These are phyloP conservation scores for Charaxes varanes DNA, from an alignment of 1,140 invertebrate genomes.

Conservation along the genomic window DNA sequence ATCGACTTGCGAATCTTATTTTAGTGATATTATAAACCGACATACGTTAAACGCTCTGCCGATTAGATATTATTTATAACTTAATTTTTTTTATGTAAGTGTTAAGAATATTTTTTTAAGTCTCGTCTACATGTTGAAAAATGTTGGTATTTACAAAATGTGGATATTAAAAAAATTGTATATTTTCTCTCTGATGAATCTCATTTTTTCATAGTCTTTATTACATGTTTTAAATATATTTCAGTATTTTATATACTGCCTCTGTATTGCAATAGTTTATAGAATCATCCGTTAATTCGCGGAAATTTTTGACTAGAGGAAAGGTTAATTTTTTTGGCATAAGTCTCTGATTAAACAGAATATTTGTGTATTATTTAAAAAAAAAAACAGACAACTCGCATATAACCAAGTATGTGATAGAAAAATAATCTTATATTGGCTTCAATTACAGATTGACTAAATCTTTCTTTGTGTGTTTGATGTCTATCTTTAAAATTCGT, in stretches of 20 bases:
- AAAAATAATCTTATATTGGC: too few species aligned
- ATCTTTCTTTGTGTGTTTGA: too few species aligned
- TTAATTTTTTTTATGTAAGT: background rate
- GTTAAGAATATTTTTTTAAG: too few species aligned
- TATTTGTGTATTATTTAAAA: too few species aligned
- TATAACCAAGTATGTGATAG: too few species aligned
- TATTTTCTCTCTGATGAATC: background rate
- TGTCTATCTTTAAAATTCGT: slow-evolving; percentile 5
- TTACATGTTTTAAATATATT: background rate
- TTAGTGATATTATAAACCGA: background rate
- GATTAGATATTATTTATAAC: background rate
- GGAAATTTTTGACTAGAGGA: background rate
- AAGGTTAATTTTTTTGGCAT: too few species aligned
- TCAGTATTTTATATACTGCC: background rate
- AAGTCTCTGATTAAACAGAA: too few species aligned
- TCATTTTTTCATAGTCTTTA: background rate
- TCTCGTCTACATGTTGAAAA: too few species aligned
- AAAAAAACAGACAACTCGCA: too few species aligned
- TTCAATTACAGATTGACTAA: too few species aligned
- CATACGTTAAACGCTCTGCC: background rate
- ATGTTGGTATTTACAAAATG: too few species aligned
- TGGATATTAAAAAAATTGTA: too few species aligned
- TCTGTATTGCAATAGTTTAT: background rate
- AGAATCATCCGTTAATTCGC: background rate
- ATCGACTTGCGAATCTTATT: background rate